A percentile compares a stretch with the other conserved stretches of the same genome.
phyloP scores from a whole-genome alignment of 2,888 invertebrate species.

The Drosophila parthenogenetica region DNA sequence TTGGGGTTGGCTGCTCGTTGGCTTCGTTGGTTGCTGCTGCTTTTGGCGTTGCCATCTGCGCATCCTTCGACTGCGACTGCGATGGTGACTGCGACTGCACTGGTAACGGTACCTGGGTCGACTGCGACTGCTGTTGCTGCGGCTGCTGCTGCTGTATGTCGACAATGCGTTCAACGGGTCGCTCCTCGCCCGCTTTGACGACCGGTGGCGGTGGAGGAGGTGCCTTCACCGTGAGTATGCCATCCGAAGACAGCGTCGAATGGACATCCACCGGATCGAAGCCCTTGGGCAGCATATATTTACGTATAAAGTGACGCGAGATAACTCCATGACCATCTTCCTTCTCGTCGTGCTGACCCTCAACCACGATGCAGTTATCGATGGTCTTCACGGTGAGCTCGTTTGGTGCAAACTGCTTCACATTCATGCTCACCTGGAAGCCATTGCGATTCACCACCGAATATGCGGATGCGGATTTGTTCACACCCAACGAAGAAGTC shows the following conservation, averaged over 20 bases:
- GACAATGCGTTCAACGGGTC: conserved; percentile 86
- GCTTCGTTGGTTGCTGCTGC: conserved; percentile 52
- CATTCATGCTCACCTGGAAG: conserved; percentile 90
- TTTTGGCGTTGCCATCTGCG: conserved; percentile 58
- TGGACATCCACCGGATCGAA: conserved; percentile 90
- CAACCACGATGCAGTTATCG: conserved; percentile 90
- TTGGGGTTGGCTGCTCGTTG: conserved; percentile 45
- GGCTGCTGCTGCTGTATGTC: conserved; percentile 86
- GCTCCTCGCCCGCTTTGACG: conserved; percentile 67
- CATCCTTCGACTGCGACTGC: conserved; percentile 72
- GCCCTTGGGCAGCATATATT: conserved; percentile 91
- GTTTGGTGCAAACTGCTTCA: conserved; percentile 91
- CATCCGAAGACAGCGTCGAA: conserved; percentile 91
- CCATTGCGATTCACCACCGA: conserved; percentile 86
- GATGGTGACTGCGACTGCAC: conserved; percentile 57
- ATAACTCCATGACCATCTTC: conserved; percentile 91
- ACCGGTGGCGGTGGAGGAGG: conserved; percentile 85
- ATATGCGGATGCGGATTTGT: conserved; percentile 52
- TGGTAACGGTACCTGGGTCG: conserved; percentile 84
- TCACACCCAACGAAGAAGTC: conserved; percentile 15
- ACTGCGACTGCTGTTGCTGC: conserved; percentile 28
- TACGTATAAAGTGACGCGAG: conserved; percentile 90
- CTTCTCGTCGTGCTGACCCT: conserved; percentile 92
- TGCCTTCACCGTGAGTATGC: conserved; percentile 89
- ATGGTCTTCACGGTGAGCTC: conserved; percentile 92